Base-by-base conservation (phyloP, 2,113 vertebrate genomes). In the Climacteris rufus region DNA sequence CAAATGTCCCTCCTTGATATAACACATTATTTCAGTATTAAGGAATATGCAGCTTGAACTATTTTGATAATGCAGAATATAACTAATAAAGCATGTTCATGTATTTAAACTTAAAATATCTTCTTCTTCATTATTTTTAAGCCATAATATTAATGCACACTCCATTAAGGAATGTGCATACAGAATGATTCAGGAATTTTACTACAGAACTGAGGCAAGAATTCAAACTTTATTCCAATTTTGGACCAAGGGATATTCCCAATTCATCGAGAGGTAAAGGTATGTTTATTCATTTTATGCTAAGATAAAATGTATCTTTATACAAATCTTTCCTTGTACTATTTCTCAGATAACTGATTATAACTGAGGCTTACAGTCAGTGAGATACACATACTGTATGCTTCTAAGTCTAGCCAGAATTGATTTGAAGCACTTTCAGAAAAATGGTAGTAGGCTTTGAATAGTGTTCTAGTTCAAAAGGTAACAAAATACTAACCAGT, bases 101-200 rank as follows among this genome's bases (percentile, higher is more conserved):
- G 9, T 7, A 64, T 54, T 50, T 60, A 60, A 64, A 37, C 5
- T 10, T 22, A 45, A 50, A 33, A 11, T 1, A 13, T 25, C 57
- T 83, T 75, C 5, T 42, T 66, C 6, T 52, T 7, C 13, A 57
- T 66, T 57, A 22, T 76, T 92, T 89, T 66, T 57, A 63, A 52
- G 22, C 1, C 4, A 13, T 16, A 50, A 15, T 2, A 3, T 42
- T n/a, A n/a, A n/a, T n/a, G n/a, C n/a, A n/a, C n/a, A n/a, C n/a
- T n/a, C n/a, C n/a, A 23, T 57, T 30, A 72, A 63, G 44, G 9
- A 65, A 3, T 47, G 65, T 56, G 2, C 8, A 42, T 13, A 37
- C 15, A 79, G 10, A 77, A 72, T 54, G 7, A 0, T 30, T 72
- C 31, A 49, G 16, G 22, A 81, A 42, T 42, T 42, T 45, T 5